Percentiles rank a stretch among this genome's conserved stretches.
Evolutionary conservation across 2,888 invertebrate genomes (phyloP).

Genomic region (Synergus itoensis): DNA sequence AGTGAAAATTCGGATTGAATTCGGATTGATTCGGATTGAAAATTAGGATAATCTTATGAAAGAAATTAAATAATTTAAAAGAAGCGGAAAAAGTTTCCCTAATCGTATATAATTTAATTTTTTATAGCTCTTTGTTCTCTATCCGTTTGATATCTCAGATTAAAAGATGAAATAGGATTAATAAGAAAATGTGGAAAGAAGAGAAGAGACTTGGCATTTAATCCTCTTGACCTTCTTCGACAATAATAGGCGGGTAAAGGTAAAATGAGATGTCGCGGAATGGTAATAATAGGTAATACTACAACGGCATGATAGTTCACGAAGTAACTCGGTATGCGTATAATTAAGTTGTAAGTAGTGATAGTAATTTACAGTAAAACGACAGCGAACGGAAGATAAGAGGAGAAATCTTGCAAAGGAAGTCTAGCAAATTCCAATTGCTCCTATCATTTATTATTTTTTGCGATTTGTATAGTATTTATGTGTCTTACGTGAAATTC

Average conservation of each 20-base stretch:
- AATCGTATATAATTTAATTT: neutral
- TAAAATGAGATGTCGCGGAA: slow-evolving; percentile 32
- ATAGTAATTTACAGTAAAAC: slow-evolving; percentile 28
- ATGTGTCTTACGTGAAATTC: no score
- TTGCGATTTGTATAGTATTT: no score
- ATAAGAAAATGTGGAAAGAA: slow-evolving; percentile 21
- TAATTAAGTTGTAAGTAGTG: slow-evolving; percentile 18
- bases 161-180: neutral
- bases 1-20: no score
- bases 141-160: slow-evolving; percentile 17
- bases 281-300: slow-evolving; percentile 30
- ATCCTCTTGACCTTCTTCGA: slow-evolving; percentile 31
- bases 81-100: neutral
- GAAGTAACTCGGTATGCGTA: slow-evolving; percentile 32
- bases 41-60: no score
- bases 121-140: neutral
- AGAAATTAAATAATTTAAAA: neutral
- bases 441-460: no score
- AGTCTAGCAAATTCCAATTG: neutral
- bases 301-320: neutral
- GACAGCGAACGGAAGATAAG: neutral
- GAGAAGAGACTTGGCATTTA: slow-evolving; percentile 27
- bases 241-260: neutral
- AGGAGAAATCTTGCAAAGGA: slow-evolving; percentile 28
- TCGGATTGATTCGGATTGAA: no score